phyloP scores from a whole-genome alignment of 2,113 vertebrate genomes.

The Fulmarus glacialis region DNA sequence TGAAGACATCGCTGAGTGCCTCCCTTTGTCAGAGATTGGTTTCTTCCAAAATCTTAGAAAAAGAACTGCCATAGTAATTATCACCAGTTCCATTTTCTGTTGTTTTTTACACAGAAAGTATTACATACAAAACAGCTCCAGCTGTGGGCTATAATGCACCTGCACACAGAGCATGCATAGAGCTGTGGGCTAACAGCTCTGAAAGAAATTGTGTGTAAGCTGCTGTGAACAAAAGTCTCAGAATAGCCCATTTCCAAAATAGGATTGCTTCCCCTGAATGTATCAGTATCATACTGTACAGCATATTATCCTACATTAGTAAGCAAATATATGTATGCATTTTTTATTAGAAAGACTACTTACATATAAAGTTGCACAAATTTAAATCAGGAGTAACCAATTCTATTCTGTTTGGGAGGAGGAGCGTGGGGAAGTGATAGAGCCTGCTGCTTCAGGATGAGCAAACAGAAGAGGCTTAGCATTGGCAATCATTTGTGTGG shows the following conservation, averaged over 20 bases:
- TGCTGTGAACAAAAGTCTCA: not conserved
- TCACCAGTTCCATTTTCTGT: not conserved
- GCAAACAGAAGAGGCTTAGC: not conserved
- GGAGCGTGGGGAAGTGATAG: not conserved
- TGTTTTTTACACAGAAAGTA: not conserved
- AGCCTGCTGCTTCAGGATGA: not conserved
- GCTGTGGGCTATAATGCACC: not conserved
- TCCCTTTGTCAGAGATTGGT: not conserved
- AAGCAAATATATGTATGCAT: not conserved
- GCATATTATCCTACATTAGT: not conserved
- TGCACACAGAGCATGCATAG: not conserved
- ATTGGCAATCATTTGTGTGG: not conserved
- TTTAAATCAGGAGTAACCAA: not conserved
- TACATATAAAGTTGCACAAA: not conserved
- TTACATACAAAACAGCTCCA: not conserved
- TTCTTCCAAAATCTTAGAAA: not conserved
- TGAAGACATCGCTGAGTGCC: not conserved
- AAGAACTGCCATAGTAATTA: not conserved
- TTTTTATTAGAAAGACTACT: not conserved
- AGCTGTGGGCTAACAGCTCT: not conserved
- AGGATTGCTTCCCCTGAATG: not conserved
- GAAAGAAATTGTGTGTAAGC: not conserved
- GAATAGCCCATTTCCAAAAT: not conserved
- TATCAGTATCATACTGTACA: rapidly evolving
- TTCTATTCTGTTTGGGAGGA: not conserved